Percentiles rank a stretch among this genome's conserved stretches.
Conservation (phyloP, 2,888 invertebrate species). For the Eupithecia vulgata region DNA sequence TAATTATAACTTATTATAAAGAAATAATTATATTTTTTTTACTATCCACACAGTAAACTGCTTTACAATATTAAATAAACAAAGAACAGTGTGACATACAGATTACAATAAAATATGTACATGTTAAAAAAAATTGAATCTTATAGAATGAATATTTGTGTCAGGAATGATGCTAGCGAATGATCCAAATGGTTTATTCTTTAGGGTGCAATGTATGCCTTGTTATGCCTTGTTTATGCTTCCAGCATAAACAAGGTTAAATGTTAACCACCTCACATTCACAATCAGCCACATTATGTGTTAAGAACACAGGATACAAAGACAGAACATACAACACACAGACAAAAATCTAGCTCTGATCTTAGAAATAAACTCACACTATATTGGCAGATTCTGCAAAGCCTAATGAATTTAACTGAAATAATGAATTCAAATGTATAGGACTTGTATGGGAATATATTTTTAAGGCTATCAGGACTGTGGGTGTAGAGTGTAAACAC, state of each 20-base stretch:
- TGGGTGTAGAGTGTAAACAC: background rate
- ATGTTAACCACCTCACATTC: background rate
- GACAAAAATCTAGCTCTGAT: background rate
- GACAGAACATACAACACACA: background rate
- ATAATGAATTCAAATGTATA: background rate
- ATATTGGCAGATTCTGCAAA: background rate
- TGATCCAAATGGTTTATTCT: background rate
- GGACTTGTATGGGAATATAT: background rate
- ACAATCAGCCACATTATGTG: background rate
- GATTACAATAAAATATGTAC: background rate
- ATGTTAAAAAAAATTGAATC: background rate
- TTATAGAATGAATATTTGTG: background rate
- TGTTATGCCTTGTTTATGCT: too few relatives aligned
- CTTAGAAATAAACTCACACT: background rate
- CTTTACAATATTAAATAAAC: too few relatives aligned
- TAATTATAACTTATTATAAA: too few relatives aligned
- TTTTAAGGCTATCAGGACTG: background rate
- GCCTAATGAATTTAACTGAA: background rate
- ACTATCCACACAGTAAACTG: too few relatives aligned
- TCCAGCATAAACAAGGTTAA: background rate
- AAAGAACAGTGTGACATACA: background rate
- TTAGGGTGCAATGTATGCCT: background rate
- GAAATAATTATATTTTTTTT: too few relatives aligned
- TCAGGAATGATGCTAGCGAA: background rate
- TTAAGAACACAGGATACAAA: background rate